Conservation (phyloP, 2,113 vertebrate species). For the Falcunculus frontatus region DNA sequence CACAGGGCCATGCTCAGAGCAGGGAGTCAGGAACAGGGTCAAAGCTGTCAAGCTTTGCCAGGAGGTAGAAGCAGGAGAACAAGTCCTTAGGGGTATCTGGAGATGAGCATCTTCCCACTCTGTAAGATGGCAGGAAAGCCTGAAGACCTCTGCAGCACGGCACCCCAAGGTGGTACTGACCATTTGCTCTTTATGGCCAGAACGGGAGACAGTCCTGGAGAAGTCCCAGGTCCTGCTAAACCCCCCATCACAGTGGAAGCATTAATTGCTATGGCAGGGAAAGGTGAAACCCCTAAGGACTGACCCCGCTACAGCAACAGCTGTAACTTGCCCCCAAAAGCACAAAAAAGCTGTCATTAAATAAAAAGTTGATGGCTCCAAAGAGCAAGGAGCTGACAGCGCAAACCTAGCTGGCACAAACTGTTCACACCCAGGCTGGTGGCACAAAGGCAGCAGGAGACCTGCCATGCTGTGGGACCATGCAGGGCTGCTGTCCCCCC, state of each 20-base stretch:
- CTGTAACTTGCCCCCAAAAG: neutral
- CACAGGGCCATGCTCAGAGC: neutral
- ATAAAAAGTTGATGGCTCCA: neutral
- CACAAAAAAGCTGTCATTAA: neutral
- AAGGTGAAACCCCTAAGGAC: neutral
- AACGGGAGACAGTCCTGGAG: neutral
- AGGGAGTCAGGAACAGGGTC: neutral
- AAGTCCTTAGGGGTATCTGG: neutral
- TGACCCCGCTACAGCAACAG: neutral
- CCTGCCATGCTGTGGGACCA: fast-evolving
- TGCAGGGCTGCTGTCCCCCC: neutral
- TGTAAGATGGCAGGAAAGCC: neutral
- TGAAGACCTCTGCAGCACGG: neutral
- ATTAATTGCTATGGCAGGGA: neutral
- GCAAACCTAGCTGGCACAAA: neutral
- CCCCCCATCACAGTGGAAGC: neutral
- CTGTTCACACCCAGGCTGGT: neutral
- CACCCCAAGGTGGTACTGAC: neutral
- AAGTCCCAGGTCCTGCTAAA: neutral
- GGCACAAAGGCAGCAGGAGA: neutral
- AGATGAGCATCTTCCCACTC: neutral
- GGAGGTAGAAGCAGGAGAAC: neutral
- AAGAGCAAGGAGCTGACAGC: fast-evolving
- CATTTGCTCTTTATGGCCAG: neutral
- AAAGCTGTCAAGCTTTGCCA: neutral